Conservation (phyloP, 2,797 vertebrate species). For the Morus bassanus region DNA sequence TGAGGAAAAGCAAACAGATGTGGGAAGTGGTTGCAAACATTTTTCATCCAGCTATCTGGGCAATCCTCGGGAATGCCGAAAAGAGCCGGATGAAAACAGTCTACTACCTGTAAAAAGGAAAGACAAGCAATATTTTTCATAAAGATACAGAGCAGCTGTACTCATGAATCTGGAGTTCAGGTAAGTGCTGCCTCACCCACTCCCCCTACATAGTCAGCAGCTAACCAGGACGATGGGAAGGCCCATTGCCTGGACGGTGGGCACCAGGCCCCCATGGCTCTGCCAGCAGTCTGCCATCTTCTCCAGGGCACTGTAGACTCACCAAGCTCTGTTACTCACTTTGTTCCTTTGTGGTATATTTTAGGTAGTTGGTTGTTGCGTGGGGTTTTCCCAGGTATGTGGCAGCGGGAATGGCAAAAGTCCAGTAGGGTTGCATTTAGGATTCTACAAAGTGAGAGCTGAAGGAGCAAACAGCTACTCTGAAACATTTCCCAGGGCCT, state of each 20-base stretch:
- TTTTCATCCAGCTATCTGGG: neutral
- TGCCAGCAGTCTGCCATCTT: neutral
- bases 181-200: neutral
- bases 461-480: neutral
- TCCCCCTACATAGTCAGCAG: neutral
- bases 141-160: neutral
- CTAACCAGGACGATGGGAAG: neutral
- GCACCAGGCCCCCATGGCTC: accelerated
- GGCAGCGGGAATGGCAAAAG: neutral
- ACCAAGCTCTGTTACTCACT: neutral
- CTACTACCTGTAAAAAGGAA: neutral
- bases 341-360: neutral
- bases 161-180: neutral
- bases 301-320: neutral
- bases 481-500: neutral
- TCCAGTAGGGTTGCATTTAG: neutral
- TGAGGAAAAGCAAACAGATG: neutral
- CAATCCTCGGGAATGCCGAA: neutral
- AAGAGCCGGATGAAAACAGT: neutral
- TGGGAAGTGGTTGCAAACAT: neutral
- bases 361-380: accelerated
- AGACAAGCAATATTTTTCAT: neutral
- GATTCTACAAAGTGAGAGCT: neutral
- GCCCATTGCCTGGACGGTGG: neutral
- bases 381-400: accelerated